Evolutionary conservation across 2,113 vertebrate species (phyloP), one percentile per base, ranked within the genome.

Genomic region (Echinops telfairi): DNA sequence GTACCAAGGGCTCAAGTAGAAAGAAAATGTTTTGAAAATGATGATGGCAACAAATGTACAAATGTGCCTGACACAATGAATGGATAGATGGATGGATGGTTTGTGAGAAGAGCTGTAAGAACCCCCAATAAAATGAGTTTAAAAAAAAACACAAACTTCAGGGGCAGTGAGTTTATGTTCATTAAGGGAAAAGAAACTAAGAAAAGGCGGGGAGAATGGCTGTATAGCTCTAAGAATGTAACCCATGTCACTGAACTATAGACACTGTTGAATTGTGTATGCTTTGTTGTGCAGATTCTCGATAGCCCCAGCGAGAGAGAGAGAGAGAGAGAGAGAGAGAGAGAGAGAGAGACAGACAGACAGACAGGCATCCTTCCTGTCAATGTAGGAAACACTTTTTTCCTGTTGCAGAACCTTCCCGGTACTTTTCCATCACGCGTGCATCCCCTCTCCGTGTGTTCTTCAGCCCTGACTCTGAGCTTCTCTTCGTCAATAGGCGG

Each of bases 401-500:
- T 33, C 8, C 70, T 78, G 75, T 79, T 8, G 38, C 31, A 62
- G 68, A 83, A 23, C 38, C 29, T 3, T 16, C 31, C 27, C 57
- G 29, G 29, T 5, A 16, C 17, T 68, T 70, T 47, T 22, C 12
- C 79, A 25, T 23, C 57, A 29, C 3, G 20, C 23, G 14, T 31
- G 62, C 43, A 0, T 33, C 16, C 38, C 25, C 33, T 0, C 17
- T 62, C 29, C 75, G 10, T 60, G 36, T 33, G 20, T 36, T 36
- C 20, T 36, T 36, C 22, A 20, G 16, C 68, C 16, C 68, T 71
- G 31, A 3, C 22, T 9, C 33, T 5, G 57, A 31, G 27, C 70
- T 22, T 75, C 64, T 36, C 3, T 23, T 6, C 17, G 1, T 9
- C 2, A 11, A 1, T 25, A 27, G 0, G 25, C 38, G 27, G 12